Evolutionary conservation across 2,888 invertebrate genomes (phyloP).

Genomic region (Volucella bombylans): DNA sequence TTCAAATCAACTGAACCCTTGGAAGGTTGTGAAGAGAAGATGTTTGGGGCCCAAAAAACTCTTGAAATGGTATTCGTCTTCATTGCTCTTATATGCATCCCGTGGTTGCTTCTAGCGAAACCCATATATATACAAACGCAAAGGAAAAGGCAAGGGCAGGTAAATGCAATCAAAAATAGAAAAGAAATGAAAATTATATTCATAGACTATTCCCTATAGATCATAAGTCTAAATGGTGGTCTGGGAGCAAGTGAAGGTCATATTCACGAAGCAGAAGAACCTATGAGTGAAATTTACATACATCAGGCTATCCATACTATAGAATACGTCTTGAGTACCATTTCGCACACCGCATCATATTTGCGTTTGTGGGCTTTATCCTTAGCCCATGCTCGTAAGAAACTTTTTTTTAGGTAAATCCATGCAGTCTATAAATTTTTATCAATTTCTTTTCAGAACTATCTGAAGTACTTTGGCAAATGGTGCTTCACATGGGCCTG

Average conservation of each 20-base stretch:
- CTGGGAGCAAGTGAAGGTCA: conserved; percentile 80
- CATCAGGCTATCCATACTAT: conserved; percentile 98
- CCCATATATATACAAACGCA: conserved; percentile 88
- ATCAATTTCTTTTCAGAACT: conserved; percentile 84
- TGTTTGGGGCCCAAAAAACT: conserved; percentile 88
- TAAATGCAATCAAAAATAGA: neutral
- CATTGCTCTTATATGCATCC: conserved; percentile 92
- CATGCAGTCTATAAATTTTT: neutral
- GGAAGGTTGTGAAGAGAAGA: conserved; percentile 84
- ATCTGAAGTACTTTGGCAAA: conserved; percentile 95
- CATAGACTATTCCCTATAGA: no score
- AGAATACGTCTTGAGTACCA: conserved; percentile 96
- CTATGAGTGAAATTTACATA: conserved; percentile 94
- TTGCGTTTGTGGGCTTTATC: conserved; percentile 98
- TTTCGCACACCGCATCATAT: conserved; percentile 98
- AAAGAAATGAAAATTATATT: conserved; percentile 75
- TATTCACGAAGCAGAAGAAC: conserved; percentile 85
- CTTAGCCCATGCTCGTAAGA: conserved; percentile 95
- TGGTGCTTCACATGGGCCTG: conserved; percentile 92
- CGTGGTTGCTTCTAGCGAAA: conserved; percentile 96
- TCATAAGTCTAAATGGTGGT: no score
- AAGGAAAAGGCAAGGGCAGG: conserved; percentile 75
- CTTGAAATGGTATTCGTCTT: conserved; percentile 92
- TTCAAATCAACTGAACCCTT: conserved; percentile 84
- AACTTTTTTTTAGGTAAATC: neutral